Evolutionary conservation across 2,797 vertebrate species (phyloP).

Genomic region (Pseudotriccus pelzelni): DNA sequence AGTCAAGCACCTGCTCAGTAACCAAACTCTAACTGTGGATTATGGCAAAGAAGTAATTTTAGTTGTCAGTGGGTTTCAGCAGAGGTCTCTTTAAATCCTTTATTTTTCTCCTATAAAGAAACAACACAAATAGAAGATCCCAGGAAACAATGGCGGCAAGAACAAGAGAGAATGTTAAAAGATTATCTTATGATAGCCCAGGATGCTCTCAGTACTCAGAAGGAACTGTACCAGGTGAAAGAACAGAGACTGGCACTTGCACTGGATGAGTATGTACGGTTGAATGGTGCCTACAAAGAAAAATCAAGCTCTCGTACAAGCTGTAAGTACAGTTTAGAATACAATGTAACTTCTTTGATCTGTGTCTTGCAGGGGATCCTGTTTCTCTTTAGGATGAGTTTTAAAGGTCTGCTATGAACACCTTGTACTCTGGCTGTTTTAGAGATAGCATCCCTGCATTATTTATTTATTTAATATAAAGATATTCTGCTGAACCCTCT

Average conservation of each 20-base stretch:
- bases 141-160: constrained; percentile 82
- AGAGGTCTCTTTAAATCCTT: background rate
- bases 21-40: background rate
- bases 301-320: constrained; percentile 84
- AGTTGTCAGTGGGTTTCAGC: background rate
- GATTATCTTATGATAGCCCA: constrained; percentile 84
- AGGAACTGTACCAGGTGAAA: constrained; percentile 85
- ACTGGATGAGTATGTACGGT: constrained; percentile 80
- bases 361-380: constrained; percentile 9
- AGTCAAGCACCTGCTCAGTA: background rate
- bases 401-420: background rate
- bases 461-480: background rate
- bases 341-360: background rate
- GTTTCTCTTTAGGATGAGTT: background rate
- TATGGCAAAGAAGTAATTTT: background rate
- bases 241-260: constrained; percentile 84
- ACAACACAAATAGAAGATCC: constrained; percentile 87
- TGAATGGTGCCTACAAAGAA: constrained; percentile 84
- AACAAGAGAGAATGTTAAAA: constrained; percentile 86
- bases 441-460: background rate
- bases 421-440: background rate
- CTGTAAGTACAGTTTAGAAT: constrained; percentile 75
- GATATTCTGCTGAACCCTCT: background rate
- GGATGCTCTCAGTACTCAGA: constrained; percentile 82
- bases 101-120: constrained; percentile 68